Evolutionary conservation across 2,888 invertebrate genomes (phyloP).

Genomic region (Nasonia oneida): DNA sequence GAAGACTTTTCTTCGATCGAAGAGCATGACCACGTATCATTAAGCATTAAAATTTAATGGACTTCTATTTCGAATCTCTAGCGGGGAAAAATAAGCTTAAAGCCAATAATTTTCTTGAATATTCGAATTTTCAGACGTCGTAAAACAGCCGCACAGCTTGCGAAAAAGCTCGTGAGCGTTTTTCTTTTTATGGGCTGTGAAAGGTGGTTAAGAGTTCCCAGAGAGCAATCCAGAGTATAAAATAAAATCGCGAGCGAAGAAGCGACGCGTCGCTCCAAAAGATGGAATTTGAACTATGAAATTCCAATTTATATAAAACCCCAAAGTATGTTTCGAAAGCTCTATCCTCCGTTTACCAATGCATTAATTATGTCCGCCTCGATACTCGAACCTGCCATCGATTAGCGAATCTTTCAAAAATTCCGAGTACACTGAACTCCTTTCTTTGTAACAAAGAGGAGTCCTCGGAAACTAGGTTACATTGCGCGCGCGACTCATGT

Average conservation of each 20-base stretch:
- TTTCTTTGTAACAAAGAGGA: constrained; percentile 32
- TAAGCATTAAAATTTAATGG: no score
- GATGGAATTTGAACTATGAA: background rate
- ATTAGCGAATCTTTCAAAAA: no score
- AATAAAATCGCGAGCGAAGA: background rate
- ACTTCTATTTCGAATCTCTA: no score
- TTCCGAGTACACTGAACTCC: background rate
- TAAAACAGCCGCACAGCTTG: background rate
- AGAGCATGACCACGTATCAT: no score
- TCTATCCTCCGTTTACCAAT: no score
- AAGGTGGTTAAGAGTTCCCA: constrained; percentile 15
- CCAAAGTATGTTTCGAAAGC: background rate
- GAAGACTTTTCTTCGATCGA: no score
- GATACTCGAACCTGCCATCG: background rate
- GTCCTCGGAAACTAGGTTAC: constrained; percentile 25
- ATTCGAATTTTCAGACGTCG: background rate
- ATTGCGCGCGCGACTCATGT: background rate
- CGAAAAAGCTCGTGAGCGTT: constrained; percentile 16
- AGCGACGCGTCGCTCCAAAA: background rate
- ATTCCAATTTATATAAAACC: background rate
- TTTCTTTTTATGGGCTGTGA: constrained; percentile 21
- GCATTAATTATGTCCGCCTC: no score
- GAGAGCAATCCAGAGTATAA: background rate
- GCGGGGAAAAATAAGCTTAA: no score
- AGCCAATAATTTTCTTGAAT: background rate